Evolutionary conservation across 64 coral and sea anemone species (phyloP).

Genomic region (Platygyra sinensis): DNA sequence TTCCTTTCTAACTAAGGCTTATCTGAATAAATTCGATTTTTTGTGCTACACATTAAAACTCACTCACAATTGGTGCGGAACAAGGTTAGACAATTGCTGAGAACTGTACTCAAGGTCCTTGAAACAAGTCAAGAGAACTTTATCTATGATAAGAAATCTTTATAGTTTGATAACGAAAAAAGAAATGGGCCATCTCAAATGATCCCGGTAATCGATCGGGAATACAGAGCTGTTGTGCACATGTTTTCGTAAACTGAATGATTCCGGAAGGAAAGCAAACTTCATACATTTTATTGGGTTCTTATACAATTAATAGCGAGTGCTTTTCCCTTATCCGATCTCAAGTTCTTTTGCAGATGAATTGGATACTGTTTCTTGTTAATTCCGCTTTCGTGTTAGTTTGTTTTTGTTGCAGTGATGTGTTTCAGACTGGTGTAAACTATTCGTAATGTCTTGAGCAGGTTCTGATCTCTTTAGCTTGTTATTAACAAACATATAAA

Average conservation of each 20-base stretch:
- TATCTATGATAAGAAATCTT: conserved; percentile 35
- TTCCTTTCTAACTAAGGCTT: too few species aligned
- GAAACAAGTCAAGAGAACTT: not conserved
- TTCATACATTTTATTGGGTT: not conserved
- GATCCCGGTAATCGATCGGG: not conserved
- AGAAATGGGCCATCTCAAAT: conserved; percentile 6
- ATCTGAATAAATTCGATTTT: too few species aligned
- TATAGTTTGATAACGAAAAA: conserved; percentile 45
- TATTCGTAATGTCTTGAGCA: not conserved
- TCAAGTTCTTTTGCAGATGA: not conserved
- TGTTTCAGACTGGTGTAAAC: not conserved
- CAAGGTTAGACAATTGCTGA: not conserved
- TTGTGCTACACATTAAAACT: not conserved
- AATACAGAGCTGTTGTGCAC: conserved; percentile 2
- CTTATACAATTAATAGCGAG: not conserved
- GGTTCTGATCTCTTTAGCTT: not conserved
- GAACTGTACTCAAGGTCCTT: not conserved
- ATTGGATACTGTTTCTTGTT: too few species aligned
- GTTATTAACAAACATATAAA: not conserved
- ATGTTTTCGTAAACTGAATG: conserved; percentile 30
- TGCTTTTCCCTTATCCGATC: not conserved
- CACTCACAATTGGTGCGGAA: not conserved
- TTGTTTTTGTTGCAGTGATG: conserved; percentile 6
- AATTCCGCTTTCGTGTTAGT: conserved; percentile 16
- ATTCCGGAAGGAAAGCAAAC: not conserved